phyloP scores from a whole-genome alignment of 2,113 vertebrate species.

The Trinectes maculatus region DNA sequence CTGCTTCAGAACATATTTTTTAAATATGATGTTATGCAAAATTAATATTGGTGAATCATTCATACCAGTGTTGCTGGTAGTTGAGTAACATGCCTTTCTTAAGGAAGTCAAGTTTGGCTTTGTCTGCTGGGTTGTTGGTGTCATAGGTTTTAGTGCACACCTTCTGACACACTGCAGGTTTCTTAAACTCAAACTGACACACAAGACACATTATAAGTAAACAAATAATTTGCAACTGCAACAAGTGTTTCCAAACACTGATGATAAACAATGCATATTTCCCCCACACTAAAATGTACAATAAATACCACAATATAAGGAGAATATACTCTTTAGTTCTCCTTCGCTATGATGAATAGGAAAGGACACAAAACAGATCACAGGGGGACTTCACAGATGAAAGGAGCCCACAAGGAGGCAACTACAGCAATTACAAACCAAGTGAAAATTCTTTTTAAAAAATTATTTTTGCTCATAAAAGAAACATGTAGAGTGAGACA shows the following conservation, averaged over 20 bases:
- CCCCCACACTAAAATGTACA: neutral
- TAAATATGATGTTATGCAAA: no score
- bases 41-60: slow-evolving; percentile 6
- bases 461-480: no score
- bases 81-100: slow-evolving; percentile 96
- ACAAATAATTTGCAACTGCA: neutral
- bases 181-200: slow-evolving; percentile 89
- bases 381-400: no score
- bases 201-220: slow-evolving; percentile 18
- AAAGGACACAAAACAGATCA: no score
- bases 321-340: no score
- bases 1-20: no score
- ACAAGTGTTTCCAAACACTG: neutral
- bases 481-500: no score
- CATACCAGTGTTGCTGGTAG: slow-evolving; percentile 96
- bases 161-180: slow-evolving; percentile 81
- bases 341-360: no score
- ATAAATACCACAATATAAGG: no score
- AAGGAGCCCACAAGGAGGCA: no score
- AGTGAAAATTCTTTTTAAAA: no score
- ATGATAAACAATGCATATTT: neutral
- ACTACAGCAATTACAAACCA: no score
- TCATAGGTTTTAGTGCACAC: slow-evolving; percentile 89
- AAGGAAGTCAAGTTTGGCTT: slow-evolving; percentile 88
- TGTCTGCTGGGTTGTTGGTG: slow-evolving; percentile 81